Conservation (phyloP, 2,888 invertebrate species). For the Drosophila subquinaria region DNA sequence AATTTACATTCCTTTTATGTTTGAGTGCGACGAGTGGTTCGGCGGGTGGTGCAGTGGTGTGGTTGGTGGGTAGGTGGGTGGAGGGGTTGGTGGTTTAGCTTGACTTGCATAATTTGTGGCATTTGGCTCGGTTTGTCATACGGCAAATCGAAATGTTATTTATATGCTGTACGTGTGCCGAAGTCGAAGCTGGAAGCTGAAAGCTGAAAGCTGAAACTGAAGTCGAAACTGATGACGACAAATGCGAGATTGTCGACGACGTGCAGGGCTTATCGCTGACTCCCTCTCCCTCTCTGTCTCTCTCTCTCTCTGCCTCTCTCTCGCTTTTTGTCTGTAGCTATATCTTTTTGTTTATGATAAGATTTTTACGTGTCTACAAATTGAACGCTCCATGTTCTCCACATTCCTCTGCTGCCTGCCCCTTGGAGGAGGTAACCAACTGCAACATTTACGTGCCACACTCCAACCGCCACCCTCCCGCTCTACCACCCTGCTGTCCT, state of each 20-base stretch:
- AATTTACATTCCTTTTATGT: constrained; percentile 60
- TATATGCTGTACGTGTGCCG: constrained; percentile 75
- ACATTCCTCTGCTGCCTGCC: constrained; percentile 1
- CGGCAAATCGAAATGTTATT: constrained; percentile 79
- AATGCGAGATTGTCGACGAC: constrained; percentile 73
- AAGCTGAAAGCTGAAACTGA: too few relatives aligned
- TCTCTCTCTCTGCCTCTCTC: neutral
- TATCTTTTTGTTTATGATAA: constrained; percentile 59
- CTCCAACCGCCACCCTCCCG: too few relatives aligned
- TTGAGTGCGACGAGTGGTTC: neutral
- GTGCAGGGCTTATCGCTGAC: constrained; percentile 71
- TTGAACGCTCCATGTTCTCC: constrained; percentile 20
- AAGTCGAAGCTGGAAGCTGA: constrained; percentile 30
- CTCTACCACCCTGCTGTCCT: neutral
- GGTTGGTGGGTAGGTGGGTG: neutral
- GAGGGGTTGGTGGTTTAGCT: constrained; percentile 5
- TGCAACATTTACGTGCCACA: constrained; percentile 3
- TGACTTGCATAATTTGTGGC: constrained; percentile 73
- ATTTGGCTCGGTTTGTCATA: constrained; percentile 75
- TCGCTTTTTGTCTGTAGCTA: neutral
- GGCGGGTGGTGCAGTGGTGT: neutral
- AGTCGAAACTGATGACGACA: constrained; percentile 71
- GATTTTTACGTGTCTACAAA: constrained; percentile 74
- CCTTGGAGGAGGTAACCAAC: constrained; percentile 20
- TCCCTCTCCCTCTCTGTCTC: neutral